These are phyloP conservation scores for Heliothis virescens DNA, from an alignment of 1,140 invertebrate species.

Conservation along the genomic window DNA sequence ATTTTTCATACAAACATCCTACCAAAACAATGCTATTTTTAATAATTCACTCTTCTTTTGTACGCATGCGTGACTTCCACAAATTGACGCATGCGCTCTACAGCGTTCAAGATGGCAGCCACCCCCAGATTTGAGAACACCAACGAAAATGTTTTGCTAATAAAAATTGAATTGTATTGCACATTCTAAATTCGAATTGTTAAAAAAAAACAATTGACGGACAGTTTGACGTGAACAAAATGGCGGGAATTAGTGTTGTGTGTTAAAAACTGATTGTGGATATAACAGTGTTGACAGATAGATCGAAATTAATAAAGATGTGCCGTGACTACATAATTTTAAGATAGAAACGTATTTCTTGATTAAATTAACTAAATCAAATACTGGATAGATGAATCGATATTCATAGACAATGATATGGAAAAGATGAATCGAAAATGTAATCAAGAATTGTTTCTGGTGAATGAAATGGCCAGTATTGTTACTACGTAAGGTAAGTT, in stretches of 20 bases:
- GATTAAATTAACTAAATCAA: neutral
- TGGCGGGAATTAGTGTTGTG: neutral
- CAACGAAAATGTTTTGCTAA: constrained; percentile 44
- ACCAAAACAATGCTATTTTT: constrained; percentile 58
- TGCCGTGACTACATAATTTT: constrained; percentile 50
- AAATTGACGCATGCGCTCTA: constrained; percentile 23
- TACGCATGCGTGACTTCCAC: constrained; percentile 64
- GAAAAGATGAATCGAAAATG: neutral
- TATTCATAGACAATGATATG: neutral
- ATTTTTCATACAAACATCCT: constrained; percentile 35
- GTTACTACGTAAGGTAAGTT: constrained; percentile 1
- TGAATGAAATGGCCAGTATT: neutral
- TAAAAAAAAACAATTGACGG: constrained; percentile 15
- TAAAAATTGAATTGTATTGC: constrained; percentile 13
- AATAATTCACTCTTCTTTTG: constrained; percentile 53
- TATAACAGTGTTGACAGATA: constrained; percentile 71
- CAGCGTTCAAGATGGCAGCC: constrained; percentile 69
- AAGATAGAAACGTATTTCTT: neutral
- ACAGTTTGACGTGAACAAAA: neutral
- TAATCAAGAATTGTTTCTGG: neutral
- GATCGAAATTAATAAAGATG: constrained; percentile 67
- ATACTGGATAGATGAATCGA: no score
- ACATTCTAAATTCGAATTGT: neutral
- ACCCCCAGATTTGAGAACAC: constrained; percentile 52
- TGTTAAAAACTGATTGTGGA: constrained; percentile 29